Percentiles rank a stretch among this genome's conserved stretches.
These are phyloP conservation scores for Oxyura jamaicensis DNA, from an alignment of 2,113 vertebrate species.

Conservation along the genomic window DNA sequence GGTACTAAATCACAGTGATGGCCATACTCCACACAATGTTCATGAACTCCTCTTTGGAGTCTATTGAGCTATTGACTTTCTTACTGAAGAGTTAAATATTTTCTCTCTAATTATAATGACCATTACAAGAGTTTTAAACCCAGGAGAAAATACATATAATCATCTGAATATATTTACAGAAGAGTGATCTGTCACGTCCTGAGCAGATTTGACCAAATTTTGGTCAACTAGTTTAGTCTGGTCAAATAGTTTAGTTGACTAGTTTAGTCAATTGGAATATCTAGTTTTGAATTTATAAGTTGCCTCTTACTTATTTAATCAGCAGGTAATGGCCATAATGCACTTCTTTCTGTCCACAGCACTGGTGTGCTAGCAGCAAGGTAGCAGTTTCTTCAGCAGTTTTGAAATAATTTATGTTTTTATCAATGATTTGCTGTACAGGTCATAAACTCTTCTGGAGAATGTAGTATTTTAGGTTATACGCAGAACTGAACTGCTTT, in stretches of 20 bases:
- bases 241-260: too few species aligned
- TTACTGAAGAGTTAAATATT: background rate
- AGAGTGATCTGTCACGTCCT: background rate
- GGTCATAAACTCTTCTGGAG: background rate
- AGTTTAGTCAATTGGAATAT: background rate
- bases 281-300: background rate
- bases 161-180: background rate
- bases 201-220: background rate
- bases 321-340: accelerated
- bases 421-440: background rate
- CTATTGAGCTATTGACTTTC: background rate
- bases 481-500: background rate
- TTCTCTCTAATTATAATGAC: background rate
- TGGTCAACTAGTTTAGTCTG: background rate
- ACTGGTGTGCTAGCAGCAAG: background rate
- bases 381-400: background rate
- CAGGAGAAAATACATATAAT: background rate
- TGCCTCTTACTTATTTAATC: background rate
- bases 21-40: background rate
- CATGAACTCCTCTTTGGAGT: background rate
- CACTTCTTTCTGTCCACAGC: background rate
- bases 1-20: background rate
- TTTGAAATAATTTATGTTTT: background rate
- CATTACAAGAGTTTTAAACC: background rate
- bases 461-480: background rate